A percentile compares a stretch with the other conserved stretches of the same genome.
Evolutionary conservation across 92 coral and sea anemone genomes (phyloP).

Genomic region (Parazoanthus atlanticus): DNA sequence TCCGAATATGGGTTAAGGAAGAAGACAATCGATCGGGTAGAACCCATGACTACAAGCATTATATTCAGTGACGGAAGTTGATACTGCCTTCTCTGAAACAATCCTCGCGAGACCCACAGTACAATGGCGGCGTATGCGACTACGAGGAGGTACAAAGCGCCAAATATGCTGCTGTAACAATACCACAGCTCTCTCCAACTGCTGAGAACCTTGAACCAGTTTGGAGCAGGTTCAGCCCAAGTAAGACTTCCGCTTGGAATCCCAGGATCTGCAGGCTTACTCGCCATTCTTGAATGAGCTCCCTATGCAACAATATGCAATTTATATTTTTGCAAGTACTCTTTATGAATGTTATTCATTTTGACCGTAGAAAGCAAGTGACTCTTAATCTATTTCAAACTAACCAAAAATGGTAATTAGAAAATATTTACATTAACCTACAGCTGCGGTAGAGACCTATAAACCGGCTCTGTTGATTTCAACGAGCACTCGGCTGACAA

Average conservation of each 20-base stretch:
- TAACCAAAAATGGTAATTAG: not conserved
- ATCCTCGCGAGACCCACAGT: slow-evolving; percentile 41
- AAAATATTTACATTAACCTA: no score
- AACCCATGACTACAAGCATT: slow-evolving; percentile 64
- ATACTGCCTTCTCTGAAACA: slow-evolving; percentile 13
- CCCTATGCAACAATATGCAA: not conserved
- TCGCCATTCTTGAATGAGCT: not conserved
- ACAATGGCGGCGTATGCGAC: slow-evolving; percentile 2
- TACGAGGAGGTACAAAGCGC: slow-evolving; percentile 6
- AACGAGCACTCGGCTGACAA: no score
- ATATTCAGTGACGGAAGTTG: slow-evolving; percentile 56
- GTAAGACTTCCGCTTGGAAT: not conserved
- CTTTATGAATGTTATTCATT: not conserved
- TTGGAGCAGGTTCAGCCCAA: slow-evolving; percentile 37
- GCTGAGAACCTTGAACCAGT: slow-evolving; percentile 10
- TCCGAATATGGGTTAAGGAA: slow-evolving; percentile 74
- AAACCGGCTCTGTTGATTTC: not conserved
- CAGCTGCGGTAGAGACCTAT: no score
- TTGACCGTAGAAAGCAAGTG: not conserved
- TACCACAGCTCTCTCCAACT: slow-evolving; percentile 27
- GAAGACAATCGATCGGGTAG: slow-evolving; percentile 48
- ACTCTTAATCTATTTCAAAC: not conserved
- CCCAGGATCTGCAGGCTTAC: not conserved
- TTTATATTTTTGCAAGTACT: not conserved
- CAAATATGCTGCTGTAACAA: slow-evolving; percentile 23